Base-by-base conservation (phyloP, 2,888 invertebrate genomes). In the Pedicia rivosa region DNA sequence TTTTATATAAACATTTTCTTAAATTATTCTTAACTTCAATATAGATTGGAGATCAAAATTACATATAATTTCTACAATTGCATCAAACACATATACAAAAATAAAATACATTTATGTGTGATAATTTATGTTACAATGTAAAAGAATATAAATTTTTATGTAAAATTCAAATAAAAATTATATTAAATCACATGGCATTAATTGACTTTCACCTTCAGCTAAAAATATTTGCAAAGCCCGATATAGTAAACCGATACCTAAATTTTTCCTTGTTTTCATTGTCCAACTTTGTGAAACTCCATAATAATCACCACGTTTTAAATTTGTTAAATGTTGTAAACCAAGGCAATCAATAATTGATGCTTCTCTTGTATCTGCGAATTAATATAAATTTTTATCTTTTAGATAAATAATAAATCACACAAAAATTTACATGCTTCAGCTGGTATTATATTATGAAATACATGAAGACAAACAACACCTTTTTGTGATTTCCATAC, bases 291-390 rank as follows among this genome's bases (percentile, higher is more conserved):
- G 66, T 0, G 78, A 69, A 0, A 72, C 64, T 0, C 90, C 90
- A 51, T 91, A 90, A 55, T 81, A 88, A 43, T 84, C 79, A 0
- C 92, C 91, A 22, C 64, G 59, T 51, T 80, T 80, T 13, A 72
- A 59, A 58, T 94, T 94, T 24, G 77, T 80, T 44, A 92, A 59
- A 51, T 80, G 78, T 1, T 67, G 57, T 4, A 84, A 48, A 1
- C 82, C 81, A 6, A 97, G 56, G 0, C 88, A 86, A 48, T 87
- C 86, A 12, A 97, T 91, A 72, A 97, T 92, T 8, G 86, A 75
- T 0, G 94, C 94, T 59, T 97, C 97, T 43, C 94, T 66, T 0
- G 91, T 90, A 47, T 80, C n/a, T n/a, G n/a, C n/a, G n/a, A n/a
- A n/a, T n/a, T n/a, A n/a, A n/a, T n/a, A n/a, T n/a, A n/a, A n/a